These are phyloP conservation scores for Mesodorylaimus sp. DNA, from an alignment of 2,888 invertebrate genomes.

Conservation along the genomic window DNA sequence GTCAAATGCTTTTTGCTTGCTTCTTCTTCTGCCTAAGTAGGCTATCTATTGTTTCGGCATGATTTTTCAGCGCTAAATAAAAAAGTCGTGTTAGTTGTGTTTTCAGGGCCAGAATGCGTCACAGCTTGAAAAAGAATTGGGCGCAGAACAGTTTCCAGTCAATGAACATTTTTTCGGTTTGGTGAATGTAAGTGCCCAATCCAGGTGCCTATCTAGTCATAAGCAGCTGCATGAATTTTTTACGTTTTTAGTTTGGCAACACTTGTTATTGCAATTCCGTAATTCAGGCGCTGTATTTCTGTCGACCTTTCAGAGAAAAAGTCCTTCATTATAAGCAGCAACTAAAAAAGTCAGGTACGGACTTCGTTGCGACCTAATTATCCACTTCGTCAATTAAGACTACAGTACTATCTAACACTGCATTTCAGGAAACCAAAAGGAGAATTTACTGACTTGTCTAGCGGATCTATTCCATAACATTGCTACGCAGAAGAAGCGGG, in stretches of 20 bases:
- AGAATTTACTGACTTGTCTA: conserved; percentile 86
- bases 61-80: too few species aligned
- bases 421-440: conserved; percentile 44
- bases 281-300: conserved; percentile 95
- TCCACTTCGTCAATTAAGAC: neutral
- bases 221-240: neutral
- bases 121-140: conserved; percentile 96
- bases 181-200: conserved; percentile 67
- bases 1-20: too few species aligned
- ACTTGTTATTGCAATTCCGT: conserved; percentile 99
- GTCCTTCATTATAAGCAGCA: conserved; percentile 76
- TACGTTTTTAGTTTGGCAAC: conserved; percentile 60
- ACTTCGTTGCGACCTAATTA: neutral
- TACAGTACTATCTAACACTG: neutral
- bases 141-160: conserved; percentile 88
- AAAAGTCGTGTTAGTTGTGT: too few species aligned
- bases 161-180: conserved; percentile 99
- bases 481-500: conserved; percentile 97
- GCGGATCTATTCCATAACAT: conserved; percentile 98
- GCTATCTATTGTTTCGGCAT: too few species aligned
- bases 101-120: conserved; percentile 93
- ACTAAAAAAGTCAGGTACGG: conserved; percentile 29
- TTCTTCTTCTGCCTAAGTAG: too few species aligned
- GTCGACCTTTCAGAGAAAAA: conserved; percentile 94
- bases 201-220: conserved; percentile 3